Percentiles rank a stretch among this genome's conserved stretches.
Evolutionary conservation across 1,140 invertebrate species (phyloP).

Genomic region (Lepidurus couesii): DNA sequence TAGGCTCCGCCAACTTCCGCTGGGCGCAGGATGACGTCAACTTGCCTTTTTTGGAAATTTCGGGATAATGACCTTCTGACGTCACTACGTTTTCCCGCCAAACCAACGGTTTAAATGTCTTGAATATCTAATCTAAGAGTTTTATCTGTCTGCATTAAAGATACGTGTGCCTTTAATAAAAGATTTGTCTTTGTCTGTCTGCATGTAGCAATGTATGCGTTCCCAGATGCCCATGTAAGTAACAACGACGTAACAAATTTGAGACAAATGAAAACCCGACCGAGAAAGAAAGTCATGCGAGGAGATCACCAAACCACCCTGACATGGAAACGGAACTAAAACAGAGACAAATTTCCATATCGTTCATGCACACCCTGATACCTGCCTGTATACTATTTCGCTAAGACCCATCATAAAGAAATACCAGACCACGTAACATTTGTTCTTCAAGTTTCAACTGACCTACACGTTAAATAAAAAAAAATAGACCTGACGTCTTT

Average conservation of each 20-base stretch:
- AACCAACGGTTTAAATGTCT: not conserved
- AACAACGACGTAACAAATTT: not conserved
- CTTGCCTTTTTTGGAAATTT: conserved; percentile 10
- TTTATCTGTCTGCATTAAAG: not conserved
- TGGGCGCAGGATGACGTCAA: not conserved
- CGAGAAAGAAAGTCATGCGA: not conserved
- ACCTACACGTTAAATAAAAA: not conserved
- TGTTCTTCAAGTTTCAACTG: not conserved
- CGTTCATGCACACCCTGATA: not conserved
- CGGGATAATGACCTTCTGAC: conserved; percentile 8
- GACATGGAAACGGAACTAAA: not conserved
- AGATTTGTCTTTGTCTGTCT: too few species aligned
- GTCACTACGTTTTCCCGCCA: not conserved
- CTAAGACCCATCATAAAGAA: not conserved
- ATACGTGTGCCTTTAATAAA: too few species aligned
- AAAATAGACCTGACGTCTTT: too few species aligned
- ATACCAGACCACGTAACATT: not conserved
- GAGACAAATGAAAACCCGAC: not conserved
- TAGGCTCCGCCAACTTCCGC: conserved; percentile 3
- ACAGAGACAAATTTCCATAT: not conserved
- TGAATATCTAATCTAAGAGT: not conserved
- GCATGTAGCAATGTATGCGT: conserved; percentile 1
- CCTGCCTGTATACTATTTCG: not conserved
- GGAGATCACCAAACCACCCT: conserved; percentile 16
- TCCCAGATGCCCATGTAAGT: conserved; percentile 13